Evolutionary conservation across 2,113 vertebrate genomes (phyloP).

Genomic region (Chloropsis hardwickii): DNA sequence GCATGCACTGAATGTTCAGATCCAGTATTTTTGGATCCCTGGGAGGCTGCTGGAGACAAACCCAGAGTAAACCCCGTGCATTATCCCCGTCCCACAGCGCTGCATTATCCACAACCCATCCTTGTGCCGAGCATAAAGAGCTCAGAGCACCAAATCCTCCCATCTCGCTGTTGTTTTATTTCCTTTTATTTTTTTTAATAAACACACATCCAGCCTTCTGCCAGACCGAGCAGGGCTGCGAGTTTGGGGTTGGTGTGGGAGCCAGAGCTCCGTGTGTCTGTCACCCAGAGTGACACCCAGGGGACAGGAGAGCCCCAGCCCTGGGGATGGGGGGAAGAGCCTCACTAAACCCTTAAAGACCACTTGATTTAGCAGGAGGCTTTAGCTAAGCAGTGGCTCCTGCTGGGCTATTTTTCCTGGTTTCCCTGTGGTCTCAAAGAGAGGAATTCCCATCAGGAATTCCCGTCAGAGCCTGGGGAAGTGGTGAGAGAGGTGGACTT

Average conservation of each 20-base stretch:
- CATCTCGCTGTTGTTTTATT: not conserved
- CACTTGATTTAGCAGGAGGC: not conserved
- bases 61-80: not conserved
- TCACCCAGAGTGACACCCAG: not conserved
- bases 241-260: not conserved
- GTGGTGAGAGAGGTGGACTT: fast-evolving
- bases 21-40: not conserved
- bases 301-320: not conserved
- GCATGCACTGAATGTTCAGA: not conserved
- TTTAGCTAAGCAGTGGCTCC: conserved; percentile 45
- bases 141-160: conserved; percentile 17
- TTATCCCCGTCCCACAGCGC: not conserved
- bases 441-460: conserved; percentile 1
- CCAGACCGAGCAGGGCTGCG: not conserved
- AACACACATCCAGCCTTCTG: not conserved
- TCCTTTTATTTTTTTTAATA: not conserved
- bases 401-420: conserved; percentile 37
- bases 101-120: not conserved
- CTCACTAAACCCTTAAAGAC: conserved; percentile 49
- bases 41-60: not conserved
- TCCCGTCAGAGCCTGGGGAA: not conserved
- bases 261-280: not conserved
- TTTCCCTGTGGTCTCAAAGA: not conserved
- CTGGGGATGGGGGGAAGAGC: not conserved
- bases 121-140: not conserved